Percentiles rank a stretch among this genome's conserved stretches.
These are phyloP conservation scores for Oceanodroma leucorhoa DNA, from an alignment of 2,797 vertebrate genomes.

Conservation along the genomic window DNA sequence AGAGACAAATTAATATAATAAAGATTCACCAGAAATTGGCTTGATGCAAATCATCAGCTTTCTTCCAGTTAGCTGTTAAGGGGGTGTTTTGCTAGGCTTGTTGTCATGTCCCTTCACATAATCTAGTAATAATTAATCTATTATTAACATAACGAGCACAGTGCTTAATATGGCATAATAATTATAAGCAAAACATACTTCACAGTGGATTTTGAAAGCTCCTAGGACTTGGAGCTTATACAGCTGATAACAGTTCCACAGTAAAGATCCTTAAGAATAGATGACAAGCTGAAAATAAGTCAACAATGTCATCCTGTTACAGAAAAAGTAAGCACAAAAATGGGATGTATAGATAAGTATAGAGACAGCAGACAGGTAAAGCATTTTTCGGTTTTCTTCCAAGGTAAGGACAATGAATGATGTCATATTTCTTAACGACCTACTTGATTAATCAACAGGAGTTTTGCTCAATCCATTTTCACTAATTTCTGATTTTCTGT, in stretches of 20 bases:
- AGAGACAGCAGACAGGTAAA: neutral
- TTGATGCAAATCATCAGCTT: neutral
- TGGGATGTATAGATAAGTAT: neutral
- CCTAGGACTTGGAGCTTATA: neutral
- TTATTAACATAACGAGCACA: neutral
- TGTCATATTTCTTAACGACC: neutral
- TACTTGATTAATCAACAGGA: slow-evolving; percentile 22
- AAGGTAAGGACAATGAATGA: neutral
- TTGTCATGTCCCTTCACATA: neutral
- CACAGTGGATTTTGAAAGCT: neutral
- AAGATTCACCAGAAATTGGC: neutral
- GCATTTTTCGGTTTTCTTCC: neutral
- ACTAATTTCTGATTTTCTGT: neutral
- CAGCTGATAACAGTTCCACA: neutral
- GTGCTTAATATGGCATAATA: neutral
- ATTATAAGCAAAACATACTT: neutral
- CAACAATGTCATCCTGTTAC: neutral
- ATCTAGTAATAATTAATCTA: neutral
- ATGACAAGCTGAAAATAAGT: neutral
- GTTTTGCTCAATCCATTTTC: slow-evolving; percentile 8
- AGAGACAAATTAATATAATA: neutral
- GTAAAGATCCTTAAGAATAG: neutral
- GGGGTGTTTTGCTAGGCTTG: neutral
- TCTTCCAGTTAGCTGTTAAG: neutral
- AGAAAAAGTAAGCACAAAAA: neutral